These are phyloP conservation scores for Drosophila ercepeae DNA, from an alignment of 1,140 invertebrate genomes.

Conservation along the genomic window DNA sequence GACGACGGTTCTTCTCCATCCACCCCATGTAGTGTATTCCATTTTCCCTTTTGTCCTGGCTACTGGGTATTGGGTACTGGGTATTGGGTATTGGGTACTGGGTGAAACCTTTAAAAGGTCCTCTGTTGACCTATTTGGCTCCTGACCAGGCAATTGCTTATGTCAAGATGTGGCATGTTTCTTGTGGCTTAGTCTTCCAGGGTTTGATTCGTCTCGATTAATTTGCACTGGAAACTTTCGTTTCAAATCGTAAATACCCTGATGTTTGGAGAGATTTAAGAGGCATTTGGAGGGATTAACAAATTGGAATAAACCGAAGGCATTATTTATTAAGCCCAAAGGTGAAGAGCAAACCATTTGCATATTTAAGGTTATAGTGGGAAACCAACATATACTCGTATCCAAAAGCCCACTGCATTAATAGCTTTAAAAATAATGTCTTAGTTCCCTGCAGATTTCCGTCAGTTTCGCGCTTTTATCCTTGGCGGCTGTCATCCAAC, in stretches of 20 bases:
- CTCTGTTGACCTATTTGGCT: conserved; percentile 20
- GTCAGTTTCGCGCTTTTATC: conserved; percentile 23
- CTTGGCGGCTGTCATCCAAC: conserved; percentile 26
- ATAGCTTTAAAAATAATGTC: not conserved
- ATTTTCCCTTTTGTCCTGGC: conserved; percentile 28
- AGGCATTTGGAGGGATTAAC: conserved; percentile 7
- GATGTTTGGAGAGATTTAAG: not conserved
- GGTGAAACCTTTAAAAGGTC: conserved; percentile 19
- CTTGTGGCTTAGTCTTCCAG: conserved; percentile 27
- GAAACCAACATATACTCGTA: not conserved
- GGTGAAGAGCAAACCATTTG: not conserved
- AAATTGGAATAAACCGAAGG: conserved; percentile 10
- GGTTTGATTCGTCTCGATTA: conserved; percentile 38
- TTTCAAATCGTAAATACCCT: conserved; percentile 14
- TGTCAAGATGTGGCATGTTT: conserved; percentile 42
- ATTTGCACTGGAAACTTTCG: conserved; percentile 27
- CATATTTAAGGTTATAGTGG: not conserved
- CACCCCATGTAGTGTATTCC: not conserved
- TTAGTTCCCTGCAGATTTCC: conserved; percentile 7
- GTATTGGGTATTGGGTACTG: not conserved
- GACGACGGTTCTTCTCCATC: not conserved
- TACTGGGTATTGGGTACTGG: no score
- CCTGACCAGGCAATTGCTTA: conserved; percentile 36
- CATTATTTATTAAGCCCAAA: not conserved
- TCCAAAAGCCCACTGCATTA: not conserved